Conservation (phyloP, 2,888 invertebrate species). For the Lucinisca nassula region DNA sequence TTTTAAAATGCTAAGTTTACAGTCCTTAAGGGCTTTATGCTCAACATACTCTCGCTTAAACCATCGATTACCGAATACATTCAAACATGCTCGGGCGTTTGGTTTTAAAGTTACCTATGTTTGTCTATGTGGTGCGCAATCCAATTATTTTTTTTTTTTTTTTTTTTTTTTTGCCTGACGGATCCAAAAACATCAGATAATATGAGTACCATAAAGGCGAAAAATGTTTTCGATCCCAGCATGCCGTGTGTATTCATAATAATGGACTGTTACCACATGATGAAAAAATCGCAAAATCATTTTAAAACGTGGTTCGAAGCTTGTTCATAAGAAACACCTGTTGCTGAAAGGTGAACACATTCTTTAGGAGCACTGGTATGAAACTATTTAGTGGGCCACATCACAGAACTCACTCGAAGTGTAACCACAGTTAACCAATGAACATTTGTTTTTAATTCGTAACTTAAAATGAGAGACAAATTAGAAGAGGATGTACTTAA, state of each 20-base stretch:
- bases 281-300: constrained; percentile 37
- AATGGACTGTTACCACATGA: constrained; percentile 30
- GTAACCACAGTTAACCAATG: constrained; percentile 52
- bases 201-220: not conserved
- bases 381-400: constrained; percentile 55
- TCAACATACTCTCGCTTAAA: no score
- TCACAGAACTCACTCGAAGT: constrained; percentile 45
- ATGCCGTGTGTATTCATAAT: constrained; percentile 17
- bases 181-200: not conserved
- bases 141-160: constrained; percentile 2
- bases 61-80: no score
- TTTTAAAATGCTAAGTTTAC: no score
- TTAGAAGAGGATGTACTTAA: constrained; percentile 59
- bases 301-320: constrained; percentile 54
- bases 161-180: not conserved
- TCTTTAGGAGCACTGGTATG: constrained; percentile 54
- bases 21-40: no score
- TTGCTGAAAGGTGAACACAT: constrained; percentile 18
- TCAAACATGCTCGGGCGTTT: not conserved
- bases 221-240: not conserved
- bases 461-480: not conserved
- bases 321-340: constrained; percentile 5
- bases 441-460: no score
- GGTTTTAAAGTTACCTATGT: constrained; percentile 33
- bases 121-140: constrained; percentile 34